Percentiles rank a stretch among this genome's conserved stretches.
Evolutionary conservation across 2,113 vertebrate genomes (phyloP).

Genomic region (Labrus mixtus): DNA sequence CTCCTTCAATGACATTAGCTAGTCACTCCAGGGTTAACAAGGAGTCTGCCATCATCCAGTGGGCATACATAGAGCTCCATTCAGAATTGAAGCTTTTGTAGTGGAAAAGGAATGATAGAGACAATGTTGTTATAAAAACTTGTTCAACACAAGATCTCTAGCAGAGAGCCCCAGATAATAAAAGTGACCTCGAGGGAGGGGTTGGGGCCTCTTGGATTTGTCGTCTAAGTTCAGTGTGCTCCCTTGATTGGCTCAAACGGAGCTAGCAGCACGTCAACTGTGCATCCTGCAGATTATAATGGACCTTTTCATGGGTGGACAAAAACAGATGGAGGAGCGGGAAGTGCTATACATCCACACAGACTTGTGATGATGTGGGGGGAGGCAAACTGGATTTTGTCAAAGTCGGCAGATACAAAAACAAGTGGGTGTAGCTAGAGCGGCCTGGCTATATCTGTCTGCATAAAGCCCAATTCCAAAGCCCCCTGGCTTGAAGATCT

Average conservation of each 20-base stretch:
- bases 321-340: conserved; percentile 84
- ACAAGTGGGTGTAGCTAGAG: conserved; percentile 79
- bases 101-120: conserved; percentile 66
- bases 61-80: conserved; percentile 72
- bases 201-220: conserved; percentile 60
- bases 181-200: conserved; percentile 61
- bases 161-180: conserved; percentile 67
- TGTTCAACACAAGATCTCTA: conserved; percentile 83
- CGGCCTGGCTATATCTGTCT: conserved; percentile 62
- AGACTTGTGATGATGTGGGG: conserved; percentile 71
- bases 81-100: conserved; percentile 81
- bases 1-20: conserved; percentile 91
- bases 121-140: conserved; percentile 87
- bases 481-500: conserved; percentile 79
- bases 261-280: conserved; percentile 71
- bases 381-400: conserved; percentile 65
- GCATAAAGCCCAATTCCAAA: conserved; percentile 76
- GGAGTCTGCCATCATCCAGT: conserved; percentile 80
- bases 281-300: conserved; percentile 81
- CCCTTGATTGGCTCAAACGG: conserved; percentile 64
- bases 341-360: conserved; percentile 82
- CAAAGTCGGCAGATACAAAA: conserved; percentile 77
- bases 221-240: conserved; percentile 44
- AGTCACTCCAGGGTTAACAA: conserved; percentile 92
- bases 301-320: conserved; percentile 81